Evolutionary conservation across 2,888 invertebrate species (phyloP).

Genomic region (Epinotia demarniana): DNA sequence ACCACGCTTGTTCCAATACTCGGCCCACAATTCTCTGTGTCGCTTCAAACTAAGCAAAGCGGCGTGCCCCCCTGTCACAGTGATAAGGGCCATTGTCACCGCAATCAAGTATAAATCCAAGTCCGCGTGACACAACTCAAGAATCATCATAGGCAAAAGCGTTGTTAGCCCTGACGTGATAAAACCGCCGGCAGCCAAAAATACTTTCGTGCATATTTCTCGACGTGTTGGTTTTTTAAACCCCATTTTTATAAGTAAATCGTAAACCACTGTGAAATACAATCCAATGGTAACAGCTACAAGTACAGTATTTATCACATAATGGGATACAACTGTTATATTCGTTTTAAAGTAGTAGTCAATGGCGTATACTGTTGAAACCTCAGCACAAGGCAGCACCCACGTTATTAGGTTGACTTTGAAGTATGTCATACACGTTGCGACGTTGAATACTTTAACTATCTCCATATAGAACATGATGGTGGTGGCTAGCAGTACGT

Average conservation of each 20-base stretch:
- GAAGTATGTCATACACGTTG: not conserved
- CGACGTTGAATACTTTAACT: conserved; percentile 1
- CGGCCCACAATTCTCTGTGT: not conserved
- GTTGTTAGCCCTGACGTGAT: not conserved
- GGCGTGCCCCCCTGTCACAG: not conserved
- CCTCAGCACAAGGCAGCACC: not conserved
- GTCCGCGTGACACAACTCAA: not conserved
- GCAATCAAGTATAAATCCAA: not conserved
- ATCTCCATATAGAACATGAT: too few species aligned
- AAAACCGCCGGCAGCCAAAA: not conserved
- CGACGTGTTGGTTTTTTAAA: not conserved
- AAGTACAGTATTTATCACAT: not conserved
- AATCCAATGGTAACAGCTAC: not conserved
- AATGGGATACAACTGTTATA: not conserved
- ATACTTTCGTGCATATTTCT: not conserved
- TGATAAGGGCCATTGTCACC: not conserved
- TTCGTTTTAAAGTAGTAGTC: not conserved
- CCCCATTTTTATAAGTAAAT: not conserved
- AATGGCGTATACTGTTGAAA: not conserved
- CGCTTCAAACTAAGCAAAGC: not conserved
- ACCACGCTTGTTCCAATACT: not conserved
- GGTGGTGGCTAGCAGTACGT: not conserved
- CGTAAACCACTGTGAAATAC: not conserved
- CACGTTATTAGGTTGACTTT: not conserved
- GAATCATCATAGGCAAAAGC: not conserved